Evolutionary conservation across 2,888 invertebrate genomes (phyloP).

Genomic region (Bibio marci): DNA sequence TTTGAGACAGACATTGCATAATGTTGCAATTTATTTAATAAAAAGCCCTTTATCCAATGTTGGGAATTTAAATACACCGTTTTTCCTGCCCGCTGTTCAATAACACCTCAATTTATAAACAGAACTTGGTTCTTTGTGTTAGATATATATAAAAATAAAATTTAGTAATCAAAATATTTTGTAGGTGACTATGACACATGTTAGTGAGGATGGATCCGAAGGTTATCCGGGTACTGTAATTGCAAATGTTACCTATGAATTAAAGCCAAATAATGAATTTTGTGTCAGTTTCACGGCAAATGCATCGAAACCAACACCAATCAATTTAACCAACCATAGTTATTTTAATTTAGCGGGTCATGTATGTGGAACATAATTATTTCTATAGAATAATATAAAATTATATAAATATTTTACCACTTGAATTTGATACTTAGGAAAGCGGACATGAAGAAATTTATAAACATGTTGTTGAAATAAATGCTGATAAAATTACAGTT

Average conservation of each 20-base stretch:
- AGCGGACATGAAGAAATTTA: slow-evolving; percentile 43
- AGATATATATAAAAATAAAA: slow-evolving; percentile 11
- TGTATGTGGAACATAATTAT: slow-evolving; percentile 13
- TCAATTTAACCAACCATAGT: slow-evolving; percentile 76
- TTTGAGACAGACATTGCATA: too few species aligned
- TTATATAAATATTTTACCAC: background rate
- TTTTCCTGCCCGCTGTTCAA: too few species aligned
- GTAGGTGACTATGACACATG: slow-evolving; percentile 50
- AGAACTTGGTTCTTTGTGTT: background rate
- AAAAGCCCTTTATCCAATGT: too few species aligned
- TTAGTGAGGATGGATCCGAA: slow-evolving; percentile 65
- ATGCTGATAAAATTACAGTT: slow-evolving; percentile 59
- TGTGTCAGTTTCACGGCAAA: slow-evolving; percentile 57
- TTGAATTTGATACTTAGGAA: slow-evolving; percentile 27
- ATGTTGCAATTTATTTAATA: too few species aligned
- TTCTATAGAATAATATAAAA: background rate
- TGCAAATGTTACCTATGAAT: slow-evolving; percentile 48
- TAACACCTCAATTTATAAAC: too few species aligned
- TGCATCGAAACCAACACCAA: slow-evolving; percentile 59
- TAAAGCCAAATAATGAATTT: slow-evolving; percentile 57
- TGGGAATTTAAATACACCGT: too few species aligned
- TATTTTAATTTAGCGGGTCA: slow-evolving; percentile 92
- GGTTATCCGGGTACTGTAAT: slow-evolving; percentile 77
- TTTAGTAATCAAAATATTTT: too few species aligned
- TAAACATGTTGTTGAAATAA: slow-evolving; percentile 53